Base-by-base conservation (phyloP, 2,113 vertebrate species). In the Ondatra zibethicus region DNA sequence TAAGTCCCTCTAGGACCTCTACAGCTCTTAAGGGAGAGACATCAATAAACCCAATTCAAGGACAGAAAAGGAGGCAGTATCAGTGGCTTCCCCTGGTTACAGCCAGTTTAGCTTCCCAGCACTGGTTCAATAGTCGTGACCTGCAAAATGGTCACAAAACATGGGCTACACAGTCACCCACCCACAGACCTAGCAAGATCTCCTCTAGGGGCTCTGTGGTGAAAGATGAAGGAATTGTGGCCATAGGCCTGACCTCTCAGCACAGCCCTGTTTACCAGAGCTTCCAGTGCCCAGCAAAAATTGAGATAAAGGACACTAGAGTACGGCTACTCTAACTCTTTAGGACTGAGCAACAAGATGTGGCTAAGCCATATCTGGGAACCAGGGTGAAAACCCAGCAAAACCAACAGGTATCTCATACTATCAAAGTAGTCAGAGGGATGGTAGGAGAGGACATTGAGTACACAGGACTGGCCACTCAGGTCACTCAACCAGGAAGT, bases 401-500 rank as follows among this genome's bases (percentile, higher is more conserved):
- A 36, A 39, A 31, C 1, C 2, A 1, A 3, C 0, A 1, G 55
- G 70, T 6, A 63, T 68, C 7, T 27, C 52, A n/a, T 5, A 66
- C n/a, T 68, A 73, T 16, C 4, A 2, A 17, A 61, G 27, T 16
- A 68, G 55, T 50, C 39, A 58, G 72, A 55, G 39, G 31, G 27
- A 11, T 5, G 4, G n/a, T 4, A 52, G 52, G 52, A 39, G 17
- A 78, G 31, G 47, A 70, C 36, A 33, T 4, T 3, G 5, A 63
- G 36, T 11, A 72, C 6, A 4, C 2, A 42, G 42, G 42, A 47
- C 63, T 45, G 25, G 81, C 23, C 33, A 52, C 61, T 75, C 27
- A 42, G 47, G 19, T 0, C 27, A 45, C 13, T 75, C n/a, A n/a
- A 9, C 63, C 19, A 39, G 23, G 33, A 70, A 3, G 31, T 25